A percentile compares a stretch with the other conserved stretches of the same genome.
phyloP scores from a whole-genome alignment of 2,113 vertebrate genomes.

The Daphoenositta chrysoptera region DNA sequence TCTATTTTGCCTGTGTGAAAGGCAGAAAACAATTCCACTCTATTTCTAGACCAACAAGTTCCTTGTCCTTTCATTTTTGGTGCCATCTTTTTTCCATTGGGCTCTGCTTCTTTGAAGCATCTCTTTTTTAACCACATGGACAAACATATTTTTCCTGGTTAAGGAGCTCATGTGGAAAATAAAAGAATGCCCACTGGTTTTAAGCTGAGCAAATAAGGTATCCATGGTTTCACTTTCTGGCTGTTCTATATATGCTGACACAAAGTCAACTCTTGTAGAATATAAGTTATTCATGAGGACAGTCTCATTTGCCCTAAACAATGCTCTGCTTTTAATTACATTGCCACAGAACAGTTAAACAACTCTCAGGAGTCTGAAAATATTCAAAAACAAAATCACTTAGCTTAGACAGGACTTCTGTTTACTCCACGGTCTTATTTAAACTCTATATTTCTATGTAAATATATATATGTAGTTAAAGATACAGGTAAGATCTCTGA shows the following conservation, averaged over 20 bases:
- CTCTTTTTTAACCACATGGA: neutral
- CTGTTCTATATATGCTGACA: neutral
- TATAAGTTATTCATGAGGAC: slow-evolving; percentile 36
- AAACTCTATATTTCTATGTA: neutral
- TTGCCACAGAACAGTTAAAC: neutral
- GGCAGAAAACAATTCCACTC: slow-evolving; percentile 9
- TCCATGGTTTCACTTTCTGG: neutral
- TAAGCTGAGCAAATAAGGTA: neutral
- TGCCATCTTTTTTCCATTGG: neutral
- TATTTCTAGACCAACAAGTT: neutral
- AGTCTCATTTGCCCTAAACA: slow-evolving; percentile 48
- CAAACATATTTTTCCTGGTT: neutral
- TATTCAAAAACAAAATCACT: neutral
- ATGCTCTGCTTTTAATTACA: slow-evolving; percentile 7
- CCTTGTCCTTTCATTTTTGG: neutral
- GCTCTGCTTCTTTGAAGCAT: neutral
- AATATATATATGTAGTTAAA: neutral
- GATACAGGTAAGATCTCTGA: neutral
- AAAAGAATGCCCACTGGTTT: neutral
- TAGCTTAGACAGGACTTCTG: neutral
- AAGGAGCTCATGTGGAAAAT: neutral
- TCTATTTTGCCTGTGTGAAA: neutral
- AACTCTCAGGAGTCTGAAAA: slow-evolving; percentile 6
- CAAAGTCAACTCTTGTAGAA: neutral
- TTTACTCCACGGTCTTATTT: neutral